Evolutionary conservation across 2,888 invertebrate genomes (phyloP), one percentile per base, ranked within the genome.

Genomic region (Apamea crenata): DNA sequence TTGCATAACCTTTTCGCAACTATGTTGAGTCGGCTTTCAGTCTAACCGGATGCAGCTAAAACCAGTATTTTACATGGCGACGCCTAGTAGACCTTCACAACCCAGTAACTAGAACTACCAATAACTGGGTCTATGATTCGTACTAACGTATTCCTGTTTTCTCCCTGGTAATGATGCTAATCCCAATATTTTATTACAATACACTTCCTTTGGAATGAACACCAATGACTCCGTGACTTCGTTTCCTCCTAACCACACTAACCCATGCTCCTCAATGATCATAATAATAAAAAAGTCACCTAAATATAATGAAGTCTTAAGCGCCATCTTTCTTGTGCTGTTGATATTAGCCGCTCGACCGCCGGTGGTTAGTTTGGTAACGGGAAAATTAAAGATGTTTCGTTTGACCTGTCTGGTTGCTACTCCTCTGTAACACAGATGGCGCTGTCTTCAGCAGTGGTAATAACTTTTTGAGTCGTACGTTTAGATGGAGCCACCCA

Each of bases 401-500:
- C 5, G 32, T 32, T 40, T 40, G 7, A 36, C 7, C 12, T 36
- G 47, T 16, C 47, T 47, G 14, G 14, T 47, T 47, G 47, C 14
- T 47, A 59, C 12, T n/a, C 0, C 4, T 36, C 6, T 10, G 7
- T 4, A 25, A 21, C n/a, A 63, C 29, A 84, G 83, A 77, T 84
- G 83, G 86, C 70, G 86, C 6, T 74, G 18, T 71, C n/a, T 53
- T 75, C 47, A 75, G 1, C 25, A 8, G 7, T 21, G 21, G 14
- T 21, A 1, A 10, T 4, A 56, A 25, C 25, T 36, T 65, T 50
- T 50, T 21, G 14, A 14, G 14, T 50, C 36, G 7, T n/a, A 8
- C 16, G 18, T 50, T 1, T 21, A 84, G 83, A 82, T 84, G 74
- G 82, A 59, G 82, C 56, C 25, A 83, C 72, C 25, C 21, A 56